Conservation (phyloP, 2,797 vertebrate species). For the Prunella strophiata region DNA sequence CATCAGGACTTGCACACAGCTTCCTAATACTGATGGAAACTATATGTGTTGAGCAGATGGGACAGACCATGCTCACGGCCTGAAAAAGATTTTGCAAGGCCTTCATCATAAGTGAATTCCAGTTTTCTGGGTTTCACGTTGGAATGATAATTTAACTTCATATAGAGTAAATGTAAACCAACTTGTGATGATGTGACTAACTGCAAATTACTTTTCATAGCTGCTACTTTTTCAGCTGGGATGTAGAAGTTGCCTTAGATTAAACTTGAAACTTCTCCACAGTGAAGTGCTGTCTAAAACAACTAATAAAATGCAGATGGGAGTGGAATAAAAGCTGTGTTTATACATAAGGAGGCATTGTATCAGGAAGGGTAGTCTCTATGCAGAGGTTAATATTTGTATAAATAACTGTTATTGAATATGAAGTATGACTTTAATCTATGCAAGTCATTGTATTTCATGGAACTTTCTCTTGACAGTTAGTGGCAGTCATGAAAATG, state of each 20-base stretch:
- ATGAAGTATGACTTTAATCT: neutral
- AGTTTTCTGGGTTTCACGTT: neutral
- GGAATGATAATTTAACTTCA: constrained; percentile 2
- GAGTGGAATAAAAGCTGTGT: neutral
- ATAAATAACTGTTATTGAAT: neutral
- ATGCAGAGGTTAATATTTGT: neutral
- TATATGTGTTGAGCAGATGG: neutral
- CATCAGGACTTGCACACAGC: neutral
- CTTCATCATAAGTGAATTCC: neutral
- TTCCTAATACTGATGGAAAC: neutral
- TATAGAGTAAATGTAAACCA: constrained; percentile 34
- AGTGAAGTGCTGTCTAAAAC: constrained; percentile 30
- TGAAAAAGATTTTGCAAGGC: neutral
- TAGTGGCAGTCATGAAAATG: neutral
- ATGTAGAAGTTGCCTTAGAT: constrained; percentile 52
- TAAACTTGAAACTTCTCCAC: constrained; percentile 33
- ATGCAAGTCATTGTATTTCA: neutral
- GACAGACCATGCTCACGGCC: neutral
- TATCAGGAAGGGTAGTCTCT: neutral
- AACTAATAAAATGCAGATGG: constrained; percentile 34
- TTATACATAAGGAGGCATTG: neutral
- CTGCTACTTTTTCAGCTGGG: constrained; percentile 62
- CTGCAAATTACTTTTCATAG: constrained; percentile 68
- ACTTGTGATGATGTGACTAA: constrained; percentile 42
- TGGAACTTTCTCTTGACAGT: neutral